Conservation (phyloP, 1,140 invertebrate genomes). For the Sarcophaga bullata region DNA sequence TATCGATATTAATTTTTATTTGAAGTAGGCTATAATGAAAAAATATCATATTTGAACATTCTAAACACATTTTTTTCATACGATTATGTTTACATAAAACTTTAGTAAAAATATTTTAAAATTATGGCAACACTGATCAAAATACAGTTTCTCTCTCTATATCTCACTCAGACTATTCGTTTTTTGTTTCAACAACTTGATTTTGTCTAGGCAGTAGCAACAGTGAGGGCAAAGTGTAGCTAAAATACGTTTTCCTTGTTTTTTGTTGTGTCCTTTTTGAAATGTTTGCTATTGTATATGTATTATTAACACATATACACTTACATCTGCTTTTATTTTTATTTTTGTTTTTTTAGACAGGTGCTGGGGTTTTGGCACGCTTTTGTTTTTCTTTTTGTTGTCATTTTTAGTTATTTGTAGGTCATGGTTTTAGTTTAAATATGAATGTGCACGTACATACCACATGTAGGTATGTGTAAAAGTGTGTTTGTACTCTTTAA, state of each 20-base stretch:
- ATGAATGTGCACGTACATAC: background rate
- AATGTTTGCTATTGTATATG: background rate
- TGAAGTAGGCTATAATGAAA: no score
- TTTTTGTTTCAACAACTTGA: background rate
- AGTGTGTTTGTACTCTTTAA: background rate
- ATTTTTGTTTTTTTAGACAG: constrained; percentile 1
- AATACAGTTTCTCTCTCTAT: background rate
- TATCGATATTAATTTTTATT: no score
- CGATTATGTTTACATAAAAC: no score
- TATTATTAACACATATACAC: background rate
- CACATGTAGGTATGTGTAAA: background rate
- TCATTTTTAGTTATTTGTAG: constrained; percentile 28
- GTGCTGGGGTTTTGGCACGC: background rate
- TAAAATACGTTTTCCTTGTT: background rate
- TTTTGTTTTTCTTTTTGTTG: background rate
- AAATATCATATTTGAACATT: no score
- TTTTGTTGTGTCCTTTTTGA: constrained; percentile 2
- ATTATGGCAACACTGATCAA: no score
- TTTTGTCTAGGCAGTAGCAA: constrained; percentile 9
- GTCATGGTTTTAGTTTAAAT: constrained; percentile 23
- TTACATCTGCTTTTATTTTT: background rate
- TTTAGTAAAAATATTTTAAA: no score
- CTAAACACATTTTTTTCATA: no score
- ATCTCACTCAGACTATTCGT: background rate
- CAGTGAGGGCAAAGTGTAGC: background rate